A percentile compares a stretch with the other conserved stretches of the same genome.
Conservation (phyloP, 2,113 vertebrate species). For the Equus quagga region DNA sequence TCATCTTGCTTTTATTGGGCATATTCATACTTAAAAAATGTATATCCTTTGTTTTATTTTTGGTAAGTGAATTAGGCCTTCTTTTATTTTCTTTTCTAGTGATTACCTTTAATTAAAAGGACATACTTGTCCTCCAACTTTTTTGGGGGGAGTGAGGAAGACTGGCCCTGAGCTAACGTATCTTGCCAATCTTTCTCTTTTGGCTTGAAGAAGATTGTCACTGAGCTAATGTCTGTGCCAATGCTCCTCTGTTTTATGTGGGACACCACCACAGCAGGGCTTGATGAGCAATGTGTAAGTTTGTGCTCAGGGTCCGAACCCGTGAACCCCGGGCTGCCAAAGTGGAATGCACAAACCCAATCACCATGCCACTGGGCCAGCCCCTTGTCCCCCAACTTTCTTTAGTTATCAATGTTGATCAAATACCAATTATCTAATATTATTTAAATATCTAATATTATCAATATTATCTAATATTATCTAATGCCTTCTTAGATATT, state of each 20-base stretch:
- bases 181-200: too few species aligned
- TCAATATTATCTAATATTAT: neutral
- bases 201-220: too few species aligned
- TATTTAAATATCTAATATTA: neutral
- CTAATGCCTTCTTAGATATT: neutral
- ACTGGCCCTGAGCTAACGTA: too few species aligned
- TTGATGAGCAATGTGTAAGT: too few species aligned
- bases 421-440: neutral
- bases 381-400: neutral
- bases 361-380: too few species aligned
- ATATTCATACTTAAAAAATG: neutral
- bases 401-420: neutral
- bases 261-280: too few species aligned
- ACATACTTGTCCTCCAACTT: neutral
- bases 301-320: too few species aligned
- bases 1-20: neutral
- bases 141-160: too few species aligned
- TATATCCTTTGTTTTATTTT: neutral
- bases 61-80: neutral
- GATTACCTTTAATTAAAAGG: neutral
- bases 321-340: too few species aligned
- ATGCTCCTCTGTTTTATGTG: too few species aligned
- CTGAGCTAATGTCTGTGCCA: too few species aligned
- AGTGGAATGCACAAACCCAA: too few species aligned
- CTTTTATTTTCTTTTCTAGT: slow-evolving; percentile 12